These are phyloP conservation scores for Cygnus olor DNA, from an alignment of 2,797 vertebrate species.

Conservation along the genomic window DNA sequence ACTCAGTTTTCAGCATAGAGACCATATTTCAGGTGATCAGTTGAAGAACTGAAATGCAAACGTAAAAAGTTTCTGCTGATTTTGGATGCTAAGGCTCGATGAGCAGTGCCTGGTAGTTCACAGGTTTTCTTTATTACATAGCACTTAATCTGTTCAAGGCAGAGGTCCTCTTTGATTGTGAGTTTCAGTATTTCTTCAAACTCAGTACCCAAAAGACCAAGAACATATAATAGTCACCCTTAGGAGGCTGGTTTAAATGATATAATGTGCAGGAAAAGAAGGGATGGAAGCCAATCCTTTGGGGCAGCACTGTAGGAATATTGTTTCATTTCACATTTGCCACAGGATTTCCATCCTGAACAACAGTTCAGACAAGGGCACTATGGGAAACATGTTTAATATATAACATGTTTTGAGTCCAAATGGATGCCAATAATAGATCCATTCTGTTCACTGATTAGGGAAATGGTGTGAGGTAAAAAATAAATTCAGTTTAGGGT, in stretches of 20 bases:
- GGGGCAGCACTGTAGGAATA: neutral
- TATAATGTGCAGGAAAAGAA: neutral
- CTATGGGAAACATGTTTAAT: neutral
- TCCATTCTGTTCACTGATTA: neutral
- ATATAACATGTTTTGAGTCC: neutral
- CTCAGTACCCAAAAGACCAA: constrained; percentile 8
- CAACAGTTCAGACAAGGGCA: neutral
- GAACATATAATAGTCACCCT: neutral
- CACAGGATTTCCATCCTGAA: neutral
- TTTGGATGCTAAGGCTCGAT: neutral
- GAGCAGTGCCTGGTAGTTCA: neutral
- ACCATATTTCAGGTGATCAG: neutral
- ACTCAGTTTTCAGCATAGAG: neutral
- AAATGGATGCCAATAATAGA: neutral
- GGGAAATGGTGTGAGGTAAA: neutral
- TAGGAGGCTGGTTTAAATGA: constrained; percentile 21
- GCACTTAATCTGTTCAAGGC: neutral
- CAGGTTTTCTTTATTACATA: neutral
- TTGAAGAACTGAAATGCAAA: neutral
- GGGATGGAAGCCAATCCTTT: neutral
- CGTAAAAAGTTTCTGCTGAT: neutral
- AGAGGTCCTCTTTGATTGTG: constrained; percentile 14
- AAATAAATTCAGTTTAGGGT: neutral
- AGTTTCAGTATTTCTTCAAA: constrained; percentile 9
- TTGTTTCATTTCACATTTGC: constrained; percentile 3